Conservation (phyloP, 2,113 vertebrate species). For the Tretioscincus oriximinensis region DNA sequence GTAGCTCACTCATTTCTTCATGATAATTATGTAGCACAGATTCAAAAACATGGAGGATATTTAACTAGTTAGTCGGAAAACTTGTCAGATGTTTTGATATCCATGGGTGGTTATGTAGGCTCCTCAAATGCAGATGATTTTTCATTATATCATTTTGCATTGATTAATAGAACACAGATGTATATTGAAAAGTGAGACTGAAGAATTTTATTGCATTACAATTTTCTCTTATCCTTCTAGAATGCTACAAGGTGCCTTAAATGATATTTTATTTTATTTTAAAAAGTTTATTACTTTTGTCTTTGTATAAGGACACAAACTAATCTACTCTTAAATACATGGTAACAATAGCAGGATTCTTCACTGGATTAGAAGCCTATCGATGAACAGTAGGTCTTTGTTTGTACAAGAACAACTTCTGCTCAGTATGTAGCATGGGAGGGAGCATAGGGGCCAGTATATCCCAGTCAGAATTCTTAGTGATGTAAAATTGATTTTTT, state of each 20-base stretch:
- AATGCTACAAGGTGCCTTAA: neutral
- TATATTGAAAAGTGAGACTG: neutral
- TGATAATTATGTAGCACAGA: neutral
- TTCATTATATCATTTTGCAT: conserved; percentile 18
- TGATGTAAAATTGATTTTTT: too few relatives aligned
- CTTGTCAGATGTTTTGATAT: conserved; percentile 20
- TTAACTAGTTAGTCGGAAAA: conserved; percentile 1
- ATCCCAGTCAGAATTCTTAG: too few relatives aligned
- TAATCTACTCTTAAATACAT: neutral
- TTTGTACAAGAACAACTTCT: neutral
- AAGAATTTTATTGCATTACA: conserved; percentile 14
- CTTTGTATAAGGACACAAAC: neutral
- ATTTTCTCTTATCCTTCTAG: neutral
- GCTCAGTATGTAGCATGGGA: too few relatives aligned
- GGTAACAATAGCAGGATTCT: neutral
- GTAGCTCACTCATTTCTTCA: neutral
- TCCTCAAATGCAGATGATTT: conserved; percentile 1
- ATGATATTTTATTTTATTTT: neutral
- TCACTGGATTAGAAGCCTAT: neutral
- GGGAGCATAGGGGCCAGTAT: too few relatives aligned
- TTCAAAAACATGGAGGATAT: neutral
- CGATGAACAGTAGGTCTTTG: neutral
- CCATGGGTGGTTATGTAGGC: neutral
- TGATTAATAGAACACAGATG: conserved; percentile 1
- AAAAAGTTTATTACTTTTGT: neutral